phyloP scores from a whole-genome alignment of 2,113 vertebrate species.

The Campylomormyrus tamandua region DNA sequence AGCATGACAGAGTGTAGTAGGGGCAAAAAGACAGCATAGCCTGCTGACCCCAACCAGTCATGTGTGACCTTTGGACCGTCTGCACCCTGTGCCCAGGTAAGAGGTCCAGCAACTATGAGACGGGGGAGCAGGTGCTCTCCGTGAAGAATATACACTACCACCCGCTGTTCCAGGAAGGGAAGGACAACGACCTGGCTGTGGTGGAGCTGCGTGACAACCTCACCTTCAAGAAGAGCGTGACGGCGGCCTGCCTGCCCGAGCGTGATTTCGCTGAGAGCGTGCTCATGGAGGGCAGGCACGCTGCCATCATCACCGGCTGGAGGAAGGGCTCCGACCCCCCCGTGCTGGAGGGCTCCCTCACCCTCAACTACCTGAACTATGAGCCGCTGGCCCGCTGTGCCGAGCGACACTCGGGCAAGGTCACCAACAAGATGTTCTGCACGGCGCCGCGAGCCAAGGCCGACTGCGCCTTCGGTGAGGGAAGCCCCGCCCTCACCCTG shows the following conservation, averaged over 20 bases:
- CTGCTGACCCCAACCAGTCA: not conserved
- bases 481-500: conserved; percentile 59
- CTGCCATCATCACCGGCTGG: conserved; percentile 56
- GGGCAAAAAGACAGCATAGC: not conserved
- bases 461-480: conserved; percentile 52
- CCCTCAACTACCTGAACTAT: conserved; percentile 51
- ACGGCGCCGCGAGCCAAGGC: conserved; percentile 40
- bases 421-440: conserved; percentile 66
- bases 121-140: conserved; percentile 34
- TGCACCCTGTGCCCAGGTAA: conserved; percentile 46
- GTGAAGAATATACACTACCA: conserved; percentile 43
- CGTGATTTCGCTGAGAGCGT: conserved; percentile 59
- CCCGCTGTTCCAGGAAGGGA: conserved; percentile 42
- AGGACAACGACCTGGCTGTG: conserved; percentile 60
- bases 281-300: conserved; percentile 40
- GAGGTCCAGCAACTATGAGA: conserved; percentile 19
- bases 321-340: not conserved
- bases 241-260: conserved; percentile 57
- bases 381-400: conserved; percentile 42
- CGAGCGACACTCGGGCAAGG: conserved; percentile 37
- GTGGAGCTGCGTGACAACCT: conserved; percentile 54
- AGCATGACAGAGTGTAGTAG: not conserved
- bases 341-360: conserved; percentile 40
- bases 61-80: not conserved
- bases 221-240: conserved; percentile 31